phyloP scores from a whole-genome alignment of 1,140 invertebrate genomes.

The Ridgeia piscesae region DNA sequence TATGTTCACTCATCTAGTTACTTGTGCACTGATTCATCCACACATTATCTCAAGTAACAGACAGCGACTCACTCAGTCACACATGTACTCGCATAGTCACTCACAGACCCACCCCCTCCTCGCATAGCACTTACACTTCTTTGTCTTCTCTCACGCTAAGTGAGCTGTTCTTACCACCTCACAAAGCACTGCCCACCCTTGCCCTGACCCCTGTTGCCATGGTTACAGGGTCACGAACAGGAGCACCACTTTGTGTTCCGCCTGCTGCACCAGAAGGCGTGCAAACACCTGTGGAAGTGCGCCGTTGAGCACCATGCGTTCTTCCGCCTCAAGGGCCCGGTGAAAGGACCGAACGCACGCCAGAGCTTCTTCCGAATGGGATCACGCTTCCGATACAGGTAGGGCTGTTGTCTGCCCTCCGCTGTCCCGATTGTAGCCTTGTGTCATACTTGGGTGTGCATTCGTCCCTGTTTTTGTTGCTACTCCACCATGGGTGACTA shows the following conservation, averaged over 20 bases:
- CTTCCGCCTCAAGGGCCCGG: constrained; percentile 85
- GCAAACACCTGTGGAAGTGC: constrained; percentile 98
- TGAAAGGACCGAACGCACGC: constrained; percentile 82
- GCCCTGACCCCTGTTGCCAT: neutral
- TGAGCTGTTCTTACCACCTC: neutral
- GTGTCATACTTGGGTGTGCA: too few relatives aligned
- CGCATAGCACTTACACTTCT: too few relatives aligned
- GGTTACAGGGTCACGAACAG: constrained; percentile 49
- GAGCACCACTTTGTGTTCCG: constrained; percentile 65
- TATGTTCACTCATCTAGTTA: neutral
- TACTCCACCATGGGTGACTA: too few relatives aligned
- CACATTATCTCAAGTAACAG: neutral
- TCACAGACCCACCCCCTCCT: neutral
- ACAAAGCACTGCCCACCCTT: neutral
- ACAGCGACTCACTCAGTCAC: neutral
- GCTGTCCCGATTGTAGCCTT: too few relatives aligned
- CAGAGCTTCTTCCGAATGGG: constrained; percentile 98
- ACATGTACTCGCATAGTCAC: neutral
- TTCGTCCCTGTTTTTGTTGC: too few relatives aligned
- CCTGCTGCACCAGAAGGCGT: constrained; percentile 92
- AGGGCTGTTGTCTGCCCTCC: neutral
- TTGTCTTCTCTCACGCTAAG: constrained; percentile 6
- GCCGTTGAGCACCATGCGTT: constrained; percentile 98
- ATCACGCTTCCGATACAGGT: constrained; percentile 85
- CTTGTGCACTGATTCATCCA: neutral